Percentiles rank a stretch among this genome's conserved stretches.
Evolutionary conservation across 2,888 invertebrate species (phyloP).

Genomic region (Drosophila mayaguana): DNA sequence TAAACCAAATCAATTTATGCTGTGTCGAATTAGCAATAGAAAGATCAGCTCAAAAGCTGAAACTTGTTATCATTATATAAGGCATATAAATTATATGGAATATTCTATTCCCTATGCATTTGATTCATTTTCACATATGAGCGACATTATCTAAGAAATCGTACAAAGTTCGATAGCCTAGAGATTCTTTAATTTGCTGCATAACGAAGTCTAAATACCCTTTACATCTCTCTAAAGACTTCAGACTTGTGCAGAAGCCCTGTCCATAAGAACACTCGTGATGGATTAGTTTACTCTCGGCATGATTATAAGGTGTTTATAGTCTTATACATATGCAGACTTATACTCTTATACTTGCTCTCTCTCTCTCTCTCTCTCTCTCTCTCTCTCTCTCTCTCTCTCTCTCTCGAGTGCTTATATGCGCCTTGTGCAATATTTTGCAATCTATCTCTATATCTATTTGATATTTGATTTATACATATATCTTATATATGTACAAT

Average conservation of each 20-base stretch:
- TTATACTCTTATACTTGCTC: neutral
- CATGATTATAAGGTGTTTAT: neutral
- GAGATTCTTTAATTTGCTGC: neutral
- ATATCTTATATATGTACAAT: no score
- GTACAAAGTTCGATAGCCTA: neutral
- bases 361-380: no score
- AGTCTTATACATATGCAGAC: neutral
- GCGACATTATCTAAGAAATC: neutral
- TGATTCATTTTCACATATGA: neutral
- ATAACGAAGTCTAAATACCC: neutral
- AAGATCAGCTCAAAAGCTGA: constrained; percentile 31
- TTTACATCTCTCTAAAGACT: neutral
- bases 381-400: no score
- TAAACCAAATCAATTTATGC: constrained; percentile 35
- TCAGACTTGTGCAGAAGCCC: neutral
- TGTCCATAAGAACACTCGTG: neutral
- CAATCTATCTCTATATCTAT: neutral
- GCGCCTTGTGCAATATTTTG: neutral
- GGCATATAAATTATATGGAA: neutral
- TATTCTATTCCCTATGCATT: neutral
- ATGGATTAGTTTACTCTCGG: neutral
- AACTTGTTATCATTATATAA: neutral
- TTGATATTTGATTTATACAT: no score
- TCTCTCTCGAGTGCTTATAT: neutral
- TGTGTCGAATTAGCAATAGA: constrained; percentile 53